Conservation (phyloP, 1,140 invertebrate species). For the Hypsibius dujardini region DNA sequence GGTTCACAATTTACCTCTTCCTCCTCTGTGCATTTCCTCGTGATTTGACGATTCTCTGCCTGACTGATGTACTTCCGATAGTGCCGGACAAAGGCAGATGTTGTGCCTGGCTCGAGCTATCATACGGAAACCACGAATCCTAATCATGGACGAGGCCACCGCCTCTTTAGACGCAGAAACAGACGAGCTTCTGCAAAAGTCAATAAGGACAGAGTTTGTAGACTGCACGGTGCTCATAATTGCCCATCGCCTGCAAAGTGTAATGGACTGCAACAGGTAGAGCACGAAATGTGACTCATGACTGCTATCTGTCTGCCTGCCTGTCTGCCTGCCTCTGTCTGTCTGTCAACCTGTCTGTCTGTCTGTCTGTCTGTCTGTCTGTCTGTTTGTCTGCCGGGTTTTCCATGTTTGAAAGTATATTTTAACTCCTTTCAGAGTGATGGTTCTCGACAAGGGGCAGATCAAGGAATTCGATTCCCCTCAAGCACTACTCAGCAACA, state of each 20-base stretch:
- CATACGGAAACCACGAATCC: conserved; percentile 35
- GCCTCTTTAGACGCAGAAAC: conserved; percentile 46
- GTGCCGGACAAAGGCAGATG: conserved; percentile 55
- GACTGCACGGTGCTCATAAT: conserved; percentile 59
- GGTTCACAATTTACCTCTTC: conserved; percentile 23
- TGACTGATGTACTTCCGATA: conserved; percentile 30
- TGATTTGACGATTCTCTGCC: conserved; percentile 32
- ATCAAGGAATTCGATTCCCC: conserved; percentile 66
- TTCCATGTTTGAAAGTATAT: background rate
- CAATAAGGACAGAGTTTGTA: conserved; percentile 44
- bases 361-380: too few species aligned
- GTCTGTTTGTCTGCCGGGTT: too few species aligned
- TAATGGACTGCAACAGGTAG: conserved; percentile 51
- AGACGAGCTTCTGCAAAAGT: conserved; percentile 47
- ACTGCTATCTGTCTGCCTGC: too few species aligned
- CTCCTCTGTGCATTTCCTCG: conserved; percentile 30
- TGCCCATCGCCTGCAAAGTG: conserved; percentile 58
- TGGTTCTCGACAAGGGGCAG: conserved; percentile 70
- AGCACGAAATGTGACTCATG: too few species aligned
- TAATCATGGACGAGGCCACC: conserved; percentile 51
- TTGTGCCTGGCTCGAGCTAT: conserved; percentile 42
- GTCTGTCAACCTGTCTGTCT: too few species aligned
- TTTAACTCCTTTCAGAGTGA: conserved; percentile 44
- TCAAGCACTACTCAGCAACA: conserved; percentile 49
- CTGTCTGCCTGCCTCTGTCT: too few species aligned